Evolutionary conservation across 1,140 invertebrate species (phyloP).

Genomic region (Solenopsis fugax): DNA sequence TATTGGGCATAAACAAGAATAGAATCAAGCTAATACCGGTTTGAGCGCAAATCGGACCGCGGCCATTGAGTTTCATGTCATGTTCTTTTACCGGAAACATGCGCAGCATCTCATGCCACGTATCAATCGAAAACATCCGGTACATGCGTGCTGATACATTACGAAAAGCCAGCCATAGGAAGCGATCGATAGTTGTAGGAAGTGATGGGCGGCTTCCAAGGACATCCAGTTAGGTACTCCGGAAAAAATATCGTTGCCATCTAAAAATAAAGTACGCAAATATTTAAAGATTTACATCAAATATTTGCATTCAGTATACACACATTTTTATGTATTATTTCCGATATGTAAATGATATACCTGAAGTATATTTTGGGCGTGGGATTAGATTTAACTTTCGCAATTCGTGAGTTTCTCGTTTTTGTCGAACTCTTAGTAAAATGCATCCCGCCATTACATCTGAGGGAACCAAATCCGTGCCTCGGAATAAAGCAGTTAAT

Average conservation of each 20-base stretch:
- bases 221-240: constrained; percentile 93
- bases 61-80: neutral
- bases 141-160: constrained; percentile 91
- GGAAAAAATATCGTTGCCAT: constrained; percentile 86
- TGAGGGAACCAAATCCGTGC: constrained; percentile 95
- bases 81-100: constrained; percentile 88
- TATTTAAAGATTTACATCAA: neutral
- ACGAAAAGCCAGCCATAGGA: constrained; percentile 97
- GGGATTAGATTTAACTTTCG: constrained; percentile 90
- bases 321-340: neutral
- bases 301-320: neutral
- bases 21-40: too few species aligned
- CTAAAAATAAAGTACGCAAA: constrained; percentile 42
- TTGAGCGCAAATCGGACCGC: too few species aligned
- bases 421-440: constrained; percentile 91
- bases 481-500: constrained; percentile 92
- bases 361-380: constrained; percentile 89
- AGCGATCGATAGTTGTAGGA: constrained; percentile 92
- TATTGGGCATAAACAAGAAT: too few species aligned
- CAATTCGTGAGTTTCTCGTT: constrained; percentile 90
- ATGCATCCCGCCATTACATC: constrained; percentile 95
- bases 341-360: constrained; percentile 78
- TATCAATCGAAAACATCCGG: constrained; percentile 91
- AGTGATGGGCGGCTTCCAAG: constrained; percentile 91
- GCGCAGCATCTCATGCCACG: constrained; percentile 91